These are phyloP conservation scores for Meganola albula DNA, from an alignment of 2,888 invertebrate genomes.

Conservation along the genomic window DNA sequence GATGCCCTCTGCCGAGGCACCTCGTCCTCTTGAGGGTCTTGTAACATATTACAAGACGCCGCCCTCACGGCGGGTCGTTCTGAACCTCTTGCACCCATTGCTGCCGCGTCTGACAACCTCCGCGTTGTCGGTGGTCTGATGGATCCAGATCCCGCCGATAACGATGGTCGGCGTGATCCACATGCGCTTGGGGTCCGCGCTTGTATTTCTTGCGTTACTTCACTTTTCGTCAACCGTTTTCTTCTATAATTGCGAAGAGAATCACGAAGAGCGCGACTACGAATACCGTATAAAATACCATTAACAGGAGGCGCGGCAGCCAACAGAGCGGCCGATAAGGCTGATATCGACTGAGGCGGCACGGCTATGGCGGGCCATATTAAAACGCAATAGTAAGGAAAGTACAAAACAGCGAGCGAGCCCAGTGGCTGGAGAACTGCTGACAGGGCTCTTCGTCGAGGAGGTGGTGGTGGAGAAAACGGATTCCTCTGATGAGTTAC, in stretches of 20 bases:
- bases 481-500: slow-evolving; percentile 90
- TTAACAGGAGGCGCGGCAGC: slow-evolving; percentile 85
- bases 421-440: slow-evolving; percentile 85
- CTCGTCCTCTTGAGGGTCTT: slow-evolving; percentile 77
- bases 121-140: slow-evolving; percentile 64
- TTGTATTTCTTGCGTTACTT: slow-evolving; percentile 88
- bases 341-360: slow-evolving; percentile 68
- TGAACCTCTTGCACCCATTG: slow-evolving; percentile 57
- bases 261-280: slow-evolving; percentile 83
- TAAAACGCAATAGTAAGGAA: slow-evolving; percentile 84
- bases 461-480: slow-evolving; percentile 83
- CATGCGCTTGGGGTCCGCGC: slow-evolving; percentile 88
- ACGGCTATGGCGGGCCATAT: slow-evolving; percentile 79
- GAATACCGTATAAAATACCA: slow-evolving; percentile 86
- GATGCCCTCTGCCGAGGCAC: slow-evolving; percentile 46
- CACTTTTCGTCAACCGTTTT: slow-evolving; percentile 86
- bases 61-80: slow-evolving; percentile 78
- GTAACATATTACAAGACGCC: slow-evolving; percentile 83
- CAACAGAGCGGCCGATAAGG: slow-evolving; percentile 80
- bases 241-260: slow-evolving; percentile 87
- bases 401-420: slow-evolving; percentile 83
- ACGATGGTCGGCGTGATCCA: slow-evolving; percentile 84
- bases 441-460: slow-evolving; percentile 80
- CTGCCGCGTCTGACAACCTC: slow-evolving; percentile 65
- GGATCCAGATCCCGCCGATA: slow-evolving; percentile 77